These are phyloP conservation scores for Nasonia oneida DNA, from an alignment of 2,888 invertebrate species.

Conservation along the genomic window DNA sequence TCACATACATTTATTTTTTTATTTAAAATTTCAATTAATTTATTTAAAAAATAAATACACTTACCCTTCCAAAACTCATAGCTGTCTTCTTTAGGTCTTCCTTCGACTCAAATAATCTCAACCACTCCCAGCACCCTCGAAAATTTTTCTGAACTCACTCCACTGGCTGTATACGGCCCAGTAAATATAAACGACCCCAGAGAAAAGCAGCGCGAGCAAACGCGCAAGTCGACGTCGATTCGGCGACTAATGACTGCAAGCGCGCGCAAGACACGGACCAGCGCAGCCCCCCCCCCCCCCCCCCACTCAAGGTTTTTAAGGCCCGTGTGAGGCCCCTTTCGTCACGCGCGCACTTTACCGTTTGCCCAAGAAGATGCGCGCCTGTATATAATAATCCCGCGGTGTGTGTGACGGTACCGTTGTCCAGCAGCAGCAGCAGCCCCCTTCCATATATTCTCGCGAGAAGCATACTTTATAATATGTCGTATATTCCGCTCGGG, in stretches of 20 bases:
- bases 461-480: neutral
- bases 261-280: neutral
- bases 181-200: neutral
- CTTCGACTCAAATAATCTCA: neutral
- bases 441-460: neutral
- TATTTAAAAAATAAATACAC: neutral
- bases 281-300: neutral
- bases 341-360: conserved; percentile 62
- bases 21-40: neutral
- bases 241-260: conserved; percentile 56
- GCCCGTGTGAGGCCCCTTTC: conserved; percentile 30
- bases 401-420: conserved; percentile 35
- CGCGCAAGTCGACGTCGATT: conserved; percentile 38
- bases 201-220: neutral
- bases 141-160: neutral
- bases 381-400: neutral
- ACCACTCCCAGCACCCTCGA: neutral
- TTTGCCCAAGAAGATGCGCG: conserved; percentile 37
- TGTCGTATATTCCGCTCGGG: neutral
- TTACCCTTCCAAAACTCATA: conserved; percentile 50
- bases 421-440: conserved; percentile 21
- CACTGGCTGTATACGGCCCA: neutral
- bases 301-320: neutral
- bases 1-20: no score
- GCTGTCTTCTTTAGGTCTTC: neutral